Evolutionary conservation across 2,797 vertebrate genomes (phyloP).

Genomic region (Botia kubotai): DNA sequence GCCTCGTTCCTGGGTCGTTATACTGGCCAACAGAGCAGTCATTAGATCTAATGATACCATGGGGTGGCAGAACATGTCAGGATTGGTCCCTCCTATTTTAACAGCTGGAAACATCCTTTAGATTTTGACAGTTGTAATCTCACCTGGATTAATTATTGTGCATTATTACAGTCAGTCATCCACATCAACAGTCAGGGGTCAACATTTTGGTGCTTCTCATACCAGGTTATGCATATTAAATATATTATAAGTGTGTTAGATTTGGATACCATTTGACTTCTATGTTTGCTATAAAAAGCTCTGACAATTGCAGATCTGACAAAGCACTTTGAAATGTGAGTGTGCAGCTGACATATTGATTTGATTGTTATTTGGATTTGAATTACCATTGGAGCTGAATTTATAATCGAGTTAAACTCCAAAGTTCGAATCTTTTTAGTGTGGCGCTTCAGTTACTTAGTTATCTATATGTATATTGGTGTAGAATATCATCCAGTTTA

Average conservation of each 20-base stretch:
- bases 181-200: too few species aligned
- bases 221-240: too few species aligned
- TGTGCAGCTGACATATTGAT: background rate
- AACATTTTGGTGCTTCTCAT: too few species aligned
- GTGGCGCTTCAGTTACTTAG: conserved; percentile 9
- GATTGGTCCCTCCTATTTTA: conserved; percentile 23
- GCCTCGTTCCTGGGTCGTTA: background rate
- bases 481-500: conserved; percentile 8
- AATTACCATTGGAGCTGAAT: background rate
- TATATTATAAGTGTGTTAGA: too few species aligned
- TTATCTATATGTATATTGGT: conserved; percentile 33
- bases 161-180: too few species aligned
- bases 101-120: background rate
- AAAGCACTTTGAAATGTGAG: background rate
- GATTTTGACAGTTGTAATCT: background rate
- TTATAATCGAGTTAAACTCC: background rate
- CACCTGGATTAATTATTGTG: conserved; percentile 2
- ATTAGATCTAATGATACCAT: conserved; percentile 18
- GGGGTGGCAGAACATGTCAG: background rate
- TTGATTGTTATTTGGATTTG: background rate
- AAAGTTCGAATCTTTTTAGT: background rate
- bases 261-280: too few species aligned
- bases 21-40: conserved; percentile 11
- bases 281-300: background rate
- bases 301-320: too few species aligned